phyloP scores from a whole-genome alignment of 2,113 vertebrate genomes.

The Donacobius atricapilla region DNA sequence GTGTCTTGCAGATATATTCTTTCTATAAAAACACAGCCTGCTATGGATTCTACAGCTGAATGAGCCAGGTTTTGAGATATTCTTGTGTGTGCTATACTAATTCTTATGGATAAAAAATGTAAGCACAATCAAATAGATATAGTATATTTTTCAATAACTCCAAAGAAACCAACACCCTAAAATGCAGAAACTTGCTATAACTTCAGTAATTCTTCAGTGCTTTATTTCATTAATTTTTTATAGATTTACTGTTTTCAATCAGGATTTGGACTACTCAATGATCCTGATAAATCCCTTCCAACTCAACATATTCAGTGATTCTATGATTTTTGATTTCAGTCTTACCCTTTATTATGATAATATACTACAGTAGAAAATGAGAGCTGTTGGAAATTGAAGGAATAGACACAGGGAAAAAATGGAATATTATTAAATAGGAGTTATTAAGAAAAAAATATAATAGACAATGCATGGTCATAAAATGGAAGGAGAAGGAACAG shows the following conservation, averaged over 20 bases:
- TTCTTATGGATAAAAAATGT: neutral
- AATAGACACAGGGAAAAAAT: neutral
- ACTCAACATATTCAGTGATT: neutral
- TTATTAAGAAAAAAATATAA: neutral
- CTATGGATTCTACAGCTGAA: neutral
- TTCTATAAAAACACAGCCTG: neutral
- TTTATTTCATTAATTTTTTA: neutral
- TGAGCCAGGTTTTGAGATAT: neutral
- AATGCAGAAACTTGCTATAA: neutral
- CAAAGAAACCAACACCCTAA: neutral
- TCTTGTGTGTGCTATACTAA: neutral
- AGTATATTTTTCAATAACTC: neutral
- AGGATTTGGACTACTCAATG: neutral
- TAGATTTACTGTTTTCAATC: neutral
- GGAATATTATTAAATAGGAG: neutral
- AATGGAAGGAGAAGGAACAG: neutral
- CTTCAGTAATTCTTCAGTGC: neutral
- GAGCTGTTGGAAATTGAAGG: neutral
- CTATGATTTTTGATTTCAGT: neutral
- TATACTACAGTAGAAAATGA: neutral
- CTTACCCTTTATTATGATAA: neutral
- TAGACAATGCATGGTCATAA: neutral
- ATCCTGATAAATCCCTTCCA: neutral
- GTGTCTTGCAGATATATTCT: neutral
- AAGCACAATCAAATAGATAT: neutral